Percentiles rank a stretch among this genome's conserved stretches.
Evolutionary conservation across 2,888 invertebrate genomes (phyloP).

Genomic region (Aphidoletes aphidimyza): DNA sequence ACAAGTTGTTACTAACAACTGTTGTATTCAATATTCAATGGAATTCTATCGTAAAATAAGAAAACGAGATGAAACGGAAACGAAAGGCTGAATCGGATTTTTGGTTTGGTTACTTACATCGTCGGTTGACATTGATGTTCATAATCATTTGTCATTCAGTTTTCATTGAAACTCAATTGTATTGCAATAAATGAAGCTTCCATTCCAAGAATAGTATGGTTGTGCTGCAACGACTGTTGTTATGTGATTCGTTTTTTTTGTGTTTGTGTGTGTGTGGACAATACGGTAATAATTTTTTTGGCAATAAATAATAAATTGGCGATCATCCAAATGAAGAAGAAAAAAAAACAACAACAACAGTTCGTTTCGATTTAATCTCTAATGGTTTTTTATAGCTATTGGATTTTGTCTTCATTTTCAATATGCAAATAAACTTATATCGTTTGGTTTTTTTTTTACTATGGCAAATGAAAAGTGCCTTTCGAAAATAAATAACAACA

Average conservation of each 20-base stretch:
- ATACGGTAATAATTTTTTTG: background rate
- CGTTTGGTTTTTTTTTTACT: background rate
- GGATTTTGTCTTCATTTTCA: background rate
- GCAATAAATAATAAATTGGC: background rate
- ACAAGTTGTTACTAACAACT: too few species aligned
- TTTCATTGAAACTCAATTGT: too few species aligned
- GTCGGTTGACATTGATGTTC: background rate
- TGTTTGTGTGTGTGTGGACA: too few species aligned
- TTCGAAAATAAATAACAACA: background rate
- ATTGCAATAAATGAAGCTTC: background rate
- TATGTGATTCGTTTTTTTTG: constrained; percentile 3
- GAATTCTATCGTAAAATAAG: too few species aligned
- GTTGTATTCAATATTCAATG: too few species aligned
- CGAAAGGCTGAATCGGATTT: too few species aligned
- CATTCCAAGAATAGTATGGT: background rate
- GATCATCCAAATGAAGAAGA: background rate
- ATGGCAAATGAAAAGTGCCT: background rate
- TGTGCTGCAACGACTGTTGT: background rate
- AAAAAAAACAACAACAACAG: background rate
- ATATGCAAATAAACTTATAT: constrained; percentile 28
- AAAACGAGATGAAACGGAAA: too few species aligned
- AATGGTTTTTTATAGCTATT: background rate
- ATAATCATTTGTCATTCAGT: background rate
- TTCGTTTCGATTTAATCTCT: background rate
- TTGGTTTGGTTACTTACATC: too few species aligned